A percentile compares a stretch with the other conserved stretches of the same genome.
phyloP scores from a whole-genome alignment of 2,888 invertebrate genomes.

The Andrena minutula region DNA sequence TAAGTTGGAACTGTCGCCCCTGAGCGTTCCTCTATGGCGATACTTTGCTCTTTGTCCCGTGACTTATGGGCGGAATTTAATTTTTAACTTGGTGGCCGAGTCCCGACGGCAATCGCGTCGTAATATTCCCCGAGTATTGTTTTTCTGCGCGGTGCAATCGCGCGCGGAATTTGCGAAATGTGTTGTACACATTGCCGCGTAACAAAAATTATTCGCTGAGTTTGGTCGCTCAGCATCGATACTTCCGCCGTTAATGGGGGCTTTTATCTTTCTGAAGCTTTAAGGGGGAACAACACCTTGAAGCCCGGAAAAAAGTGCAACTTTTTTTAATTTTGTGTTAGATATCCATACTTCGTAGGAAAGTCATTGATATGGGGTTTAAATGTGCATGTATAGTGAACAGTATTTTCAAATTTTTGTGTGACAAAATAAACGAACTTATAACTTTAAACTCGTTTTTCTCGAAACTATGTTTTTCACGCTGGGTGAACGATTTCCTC shows the following conservation, averaged over 20 bases:
- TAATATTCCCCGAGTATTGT: neutral
- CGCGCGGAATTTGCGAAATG: neutral
- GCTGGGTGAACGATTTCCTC: too few relatives aligned
- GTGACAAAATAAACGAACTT: too few relatives aligned
- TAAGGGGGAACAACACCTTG: too few relatives aligned
- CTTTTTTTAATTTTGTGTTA: too few relatives aligned
- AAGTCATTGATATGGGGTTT: too few relatives aligned
- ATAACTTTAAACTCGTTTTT: too few relatives aligned
- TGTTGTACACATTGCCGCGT: neutral
- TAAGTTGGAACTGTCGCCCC: conserved; percentile 39
- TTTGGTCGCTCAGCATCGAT: neutral
- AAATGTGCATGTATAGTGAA: too few relatives aligned
- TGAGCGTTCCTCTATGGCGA: conserved; percentile 7
- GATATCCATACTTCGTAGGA: too few relatives aligned
- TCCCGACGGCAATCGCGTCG: neutral
- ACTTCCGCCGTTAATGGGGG: too few relatives aligned
- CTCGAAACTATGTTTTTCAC: too few relatives aligned
- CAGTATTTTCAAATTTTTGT: too few relatives aligned
- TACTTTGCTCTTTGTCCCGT: conserved; percentile 41
- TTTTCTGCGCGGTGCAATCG: neutral
- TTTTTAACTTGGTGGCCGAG: conserved; percentile 5
- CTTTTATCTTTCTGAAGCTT: neutral
- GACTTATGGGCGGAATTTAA: conserved; percentile 21
- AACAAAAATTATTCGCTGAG: neutral
- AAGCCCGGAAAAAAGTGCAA: too few relatives aligned